A percentile compares a stretch with the other conserved stretches of the same genome.
Conservation (phyloP, 2,888 invertebrate species). For the Perdita meconis region DNA sequence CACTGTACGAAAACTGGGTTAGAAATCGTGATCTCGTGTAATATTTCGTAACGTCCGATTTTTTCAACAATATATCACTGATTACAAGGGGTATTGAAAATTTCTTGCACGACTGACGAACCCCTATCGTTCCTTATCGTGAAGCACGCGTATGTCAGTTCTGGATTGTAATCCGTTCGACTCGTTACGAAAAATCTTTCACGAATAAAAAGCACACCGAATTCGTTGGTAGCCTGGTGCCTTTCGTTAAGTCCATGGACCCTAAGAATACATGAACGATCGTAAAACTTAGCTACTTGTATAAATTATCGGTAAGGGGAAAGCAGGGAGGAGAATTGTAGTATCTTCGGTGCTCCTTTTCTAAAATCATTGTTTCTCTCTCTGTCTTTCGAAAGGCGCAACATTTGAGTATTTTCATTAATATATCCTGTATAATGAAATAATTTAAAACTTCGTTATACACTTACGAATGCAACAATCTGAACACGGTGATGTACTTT, state of each 20-base stretch:
- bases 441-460: not conserved
- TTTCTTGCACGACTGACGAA: conserved; percentile 27
- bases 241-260: conserved; percentile 37
- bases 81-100: conserved; percentile 22
- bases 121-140: conserved; percentile 33
- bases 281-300: conserved; percentile 48
- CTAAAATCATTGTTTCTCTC: conserved; percentile 49
- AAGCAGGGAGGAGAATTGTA: conserved; percentile 43
- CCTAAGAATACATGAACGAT: conserved; percentile 48
- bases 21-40: conserved; percentile 23
- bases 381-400: conserved; percentile 47
- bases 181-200: conserved; percentile 48
- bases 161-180: conserved; percentile 34
- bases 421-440: not conserved
- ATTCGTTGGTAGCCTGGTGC: conserved; percentile 47
- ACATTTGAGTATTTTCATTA: conserved; percentile 47
- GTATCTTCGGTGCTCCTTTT: conserved; percentile 40
- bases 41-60: conserved; percentile 34
- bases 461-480: not conserved
- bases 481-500: not conserved
- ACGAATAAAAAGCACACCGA: conserved; percentile 34
- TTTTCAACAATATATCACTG: conserved; percentile 15
- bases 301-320: conserved; percentile 48
- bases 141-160: conserved; percentile 55
- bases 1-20: conserved; percentile 32